Conservation (phyloP, 1,140 invertebrate genomes). For the Periplaneta americana region DNA sequence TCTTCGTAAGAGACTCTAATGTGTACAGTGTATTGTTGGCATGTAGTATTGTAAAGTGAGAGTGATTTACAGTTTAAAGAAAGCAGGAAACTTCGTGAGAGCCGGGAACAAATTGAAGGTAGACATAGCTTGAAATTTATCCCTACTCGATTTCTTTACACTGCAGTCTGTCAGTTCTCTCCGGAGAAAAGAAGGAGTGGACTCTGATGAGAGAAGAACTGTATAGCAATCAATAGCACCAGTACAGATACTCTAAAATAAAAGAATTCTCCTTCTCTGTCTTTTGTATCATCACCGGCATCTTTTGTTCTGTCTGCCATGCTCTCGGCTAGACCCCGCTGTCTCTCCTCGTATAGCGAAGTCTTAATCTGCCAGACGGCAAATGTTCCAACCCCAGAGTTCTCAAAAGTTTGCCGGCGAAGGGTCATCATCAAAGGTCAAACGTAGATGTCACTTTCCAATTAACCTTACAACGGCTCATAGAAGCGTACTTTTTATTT, state of each 20-base stretch:
- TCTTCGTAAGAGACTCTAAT: too few species aligned
- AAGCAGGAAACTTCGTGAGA: too few species aligned
- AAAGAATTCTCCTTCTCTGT: background rate
- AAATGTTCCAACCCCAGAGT: too few species aligned
- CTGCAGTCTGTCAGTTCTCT: background rate
- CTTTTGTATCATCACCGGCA: background rate
- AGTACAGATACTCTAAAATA: background rate
- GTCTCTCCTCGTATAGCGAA: background rate
- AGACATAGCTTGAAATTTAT: too few species aligned
- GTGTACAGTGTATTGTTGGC: too few species aligned
- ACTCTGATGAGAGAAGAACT: background rate
- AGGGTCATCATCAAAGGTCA: background rate
- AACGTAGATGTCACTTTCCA: background rate
- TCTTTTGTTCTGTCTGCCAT: background rate
- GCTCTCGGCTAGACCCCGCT: background rate
- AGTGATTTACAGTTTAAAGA: too few species aligned
- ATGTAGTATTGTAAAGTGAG: too few species aligned
- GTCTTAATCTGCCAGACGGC: background rate
- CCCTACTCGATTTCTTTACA: background rate
- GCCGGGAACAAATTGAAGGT: too few species aligned
- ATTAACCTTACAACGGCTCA: background rate
- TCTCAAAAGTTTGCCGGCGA: background rate
- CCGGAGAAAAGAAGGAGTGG: background rate
- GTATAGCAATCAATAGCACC: background rate
- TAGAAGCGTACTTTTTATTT: background rate